Base-by-base conservation (phyloP, 1,140 invertebrate genomes). In the Scaptomyza hsui region DNA sequence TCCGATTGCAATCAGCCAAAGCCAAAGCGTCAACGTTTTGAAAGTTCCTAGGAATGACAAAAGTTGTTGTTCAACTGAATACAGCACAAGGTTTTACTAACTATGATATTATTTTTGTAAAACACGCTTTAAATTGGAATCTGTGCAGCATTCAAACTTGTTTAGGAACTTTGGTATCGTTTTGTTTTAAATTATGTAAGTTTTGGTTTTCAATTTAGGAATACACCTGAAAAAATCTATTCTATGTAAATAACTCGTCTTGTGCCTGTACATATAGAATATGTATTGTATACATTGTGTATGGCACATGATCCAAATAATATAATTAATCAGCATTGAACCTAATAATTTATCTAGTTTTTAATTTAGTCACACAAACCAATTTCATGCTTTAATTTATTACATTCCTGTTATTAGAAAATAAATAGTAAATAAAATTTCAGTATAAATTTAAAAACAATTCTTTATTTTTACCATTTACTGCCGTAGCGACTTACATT, bases 391-490 rank as follows among this genome's bases (percentile, higher is more conserved):
- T 32, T 32, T 32, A 32, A 32, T 9, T 24, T 24, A 24, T n/a
- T n/a, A n/a, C n/a, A 24, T 24, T 24, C 6, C 24, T 24, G 24
- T 24, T n/a, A n/a, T n/a, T n/a, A n/a, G n/a, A n/a, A 29, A 29
- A 9, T 1, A 29, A 29, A 9, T 26, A 9, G n/a, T n/a, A n/a
- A n/a, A n/a, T 9, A 9, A 29, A 55, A 29, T 37, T 24, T 5
- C 13, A 12, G 44, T 18, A 19, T 60, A 26, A 15, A 19, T 52
- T 61, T 61, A 29, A 62, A 47, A 61, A 68, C 53, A 51, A 52
- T 12, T 16, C 4, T 75, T 76, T 79, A 72, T 79, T 79, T 79
- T 62, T 9, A 53, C 64, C 72, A 62, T 26, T 10, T 29, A n/a
- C n/a, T 39, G 49, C 35, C 35, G 35, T 70, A 26, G 42, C 63